Evolutionary conservation across 1,140 invertebrate species (phyloP), one percentile per base, ranked within the genome.

Genomic region (Habropoda laboriosa): DNA sequence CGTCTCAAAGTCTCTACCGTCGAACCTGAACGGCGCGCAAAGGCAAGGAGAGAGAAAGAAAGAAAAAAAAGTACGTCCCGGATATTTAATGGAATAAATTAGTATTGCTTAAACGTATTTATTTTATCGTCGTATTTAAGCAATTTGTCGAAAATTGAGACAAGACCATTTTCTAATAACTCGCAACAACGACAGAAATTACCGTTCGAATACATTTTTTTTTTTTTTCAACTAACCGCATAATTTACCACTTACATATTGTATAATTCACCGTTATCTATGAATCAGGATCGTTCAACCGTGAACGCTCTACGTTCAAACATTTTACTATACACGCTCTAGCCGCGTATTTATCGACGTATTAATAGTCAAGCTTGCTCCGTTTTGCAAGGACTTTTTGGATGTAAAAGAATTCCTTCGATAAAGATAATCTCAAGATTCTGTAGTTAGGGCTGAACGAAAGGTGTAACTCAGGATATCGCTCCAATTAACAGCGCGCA

Each of bases 41-140:
- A 4, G 42, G 24, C 27, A 16, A 42, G 45, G n/a, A n/a, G n/a
- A n/a, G n/a, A n/a, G n/a, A n/a, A n/a, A n/a, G n/a, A n/a, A n/a
- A n/a, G n/a, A n/a, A n/a, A 72, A 58, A 49, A 68, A 80, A 57
- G 53, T n/a, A n/a, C n/a, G n/a, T 71, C 63, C 38, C 53, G 30
- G 58, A 61, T 61, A 61, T 61, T 47, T 42, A 27, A 67, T 57
- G 45, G 42, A 73, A 73, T 83, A 78, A 74, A 75, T 75, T 75
- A 27, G 7, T 35, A 42, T 53, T 53, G 27, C 45, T 40, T 21
- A 12, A 30, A 6, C 12, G 32, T 27, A 30, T 53, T 74, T 74
- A 49, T 64, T 27, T 2, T 0, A 10, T n/a, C 21, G 7, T 35
- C 18, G 3, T 32, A n/a, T 38, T 21, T 12, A 8, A 10, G n/a